A percentile compares a stretch with the other conserved stretches of the same genome.
Conservation (phyloP, 2,888 invertebrate genomes). For the Melolontha melolontha region DNA sequence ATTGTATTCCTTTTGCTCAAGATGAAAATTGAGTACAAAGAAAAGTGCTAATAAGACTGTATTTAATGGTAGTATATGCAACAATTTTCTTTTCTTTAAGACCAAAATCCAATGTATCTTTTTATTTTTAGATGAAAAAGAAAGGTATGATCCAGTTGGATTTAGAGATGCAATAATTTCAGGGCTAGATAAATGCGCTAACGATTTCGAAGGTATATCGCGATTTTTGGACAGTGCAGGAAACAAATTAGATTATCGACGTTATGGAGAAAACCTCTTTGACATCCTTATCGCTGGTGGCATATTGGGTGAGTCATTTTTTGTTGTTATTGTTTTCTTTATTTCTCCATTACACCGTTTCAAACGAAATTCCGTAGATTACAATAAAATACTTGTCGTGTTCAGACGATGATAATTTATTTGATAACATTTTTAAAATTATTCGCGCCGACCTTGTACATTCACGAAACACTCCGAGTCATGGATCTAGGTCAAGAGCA, state of each 20-base stretch:
- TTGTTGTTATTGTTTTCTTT: constrained; percentile 1
- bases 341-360: constrained; percentile 5
- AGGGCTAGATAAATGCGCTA: constrained; percentile 94
- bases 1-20: too few species aligned
- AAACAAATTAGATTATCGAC: constrained; percentile 96
- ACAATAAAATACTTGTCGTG: not conserved
- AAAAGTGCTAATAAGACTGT: too few species aligned
- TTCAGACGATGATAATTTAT: too few species aligned
- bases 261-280: constrained; percentile 97
- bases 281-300: constrained; percentile 98
- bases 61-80: too few species aligned
- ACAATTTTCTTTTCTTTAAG: not conserved
- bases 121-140: constrained; percentile 91
- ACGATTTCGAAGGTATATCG: constrained; percentile 95
- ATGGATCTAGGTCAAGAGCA: constrained; percentile 16
- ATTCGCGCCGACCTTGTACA: not conserved
- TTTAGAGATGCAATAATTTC: constrained; percentile 97
- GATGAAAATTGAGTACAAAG: too few species aligned
- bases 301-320: constrained; percentile 78
- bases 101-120: not conserved
- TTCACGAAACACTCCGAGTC: not conserved
- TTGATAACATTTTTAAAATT: constrained; percentile 4
- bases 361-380: not conserved
- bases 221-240: constrained; percentile 95
- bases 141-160: constrained; percentile 98